These are phyloP conservation scores for Saturnia japonica DNA, from an alignment of 2,888 invertebrate species.

Conservation along the genomic window DNA sequence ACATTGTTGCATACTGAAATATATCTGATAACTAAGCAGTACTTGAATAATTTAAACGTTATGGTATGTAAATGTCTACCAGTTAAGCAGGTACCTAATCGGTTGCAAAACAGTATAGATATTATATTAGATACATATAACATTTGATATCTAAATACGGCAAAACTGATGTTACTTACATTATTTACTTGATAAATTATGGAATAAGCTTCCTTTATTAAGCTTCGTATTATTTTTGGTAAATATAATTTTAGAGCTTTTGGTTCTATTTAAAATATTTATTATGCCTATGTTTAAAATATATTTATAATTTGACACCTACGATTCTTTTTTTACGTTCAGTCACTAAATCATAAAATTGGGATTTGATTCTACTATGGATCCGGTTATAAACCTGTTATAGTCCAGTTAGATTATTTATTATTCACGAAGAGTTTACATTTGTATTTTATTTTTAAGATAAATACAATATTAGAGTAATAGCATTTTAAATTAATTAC, in stretches of 20 bases:
- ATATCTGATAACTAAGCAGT: constrained; percentile 34
- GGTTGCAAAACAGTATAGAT: constrained; percentile 30
- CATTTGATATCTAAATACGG: constrained; percentile 24
- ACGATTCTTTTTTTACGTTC: neutral
- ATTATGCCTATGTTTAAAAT: no score
- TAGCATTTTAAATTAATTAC: no score
- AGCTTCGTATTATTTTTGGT: neutral
- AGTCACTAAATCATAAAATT: neutral
- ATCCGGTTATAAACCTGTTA: constrained; percentile 1
- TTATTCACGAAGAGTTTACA: neutral
- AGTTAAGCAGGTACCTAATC: constrained; percentile 30
- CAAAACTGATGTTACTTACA: constrained; percentile 16
- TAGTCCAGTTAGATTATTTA: neutral
- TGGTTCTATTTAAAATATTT: neutral
- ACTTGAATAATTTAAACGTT: constrained; percentile 30
- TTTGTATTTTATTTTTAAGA: neutral
- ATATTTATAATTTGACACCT: neutral
- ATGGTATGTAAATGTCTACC: constrained; percentile 39
- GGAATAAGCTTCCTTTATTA: neutral
- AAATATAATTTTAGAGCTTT: neutral
- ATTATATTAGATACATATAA: constrained; percentile 22
- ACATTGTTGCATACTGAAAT: constrained; percentile 36
- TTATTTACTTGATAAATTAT: constrained; percentile 5
- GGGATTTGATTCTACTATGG: neutral
- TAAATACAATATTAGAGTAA: no score